Evolutionary conservation across 2,888 invertebrate species (phyloP), one percentile per base, ranked within the genome.

Genomic region (Agrotis puta): DNA sequence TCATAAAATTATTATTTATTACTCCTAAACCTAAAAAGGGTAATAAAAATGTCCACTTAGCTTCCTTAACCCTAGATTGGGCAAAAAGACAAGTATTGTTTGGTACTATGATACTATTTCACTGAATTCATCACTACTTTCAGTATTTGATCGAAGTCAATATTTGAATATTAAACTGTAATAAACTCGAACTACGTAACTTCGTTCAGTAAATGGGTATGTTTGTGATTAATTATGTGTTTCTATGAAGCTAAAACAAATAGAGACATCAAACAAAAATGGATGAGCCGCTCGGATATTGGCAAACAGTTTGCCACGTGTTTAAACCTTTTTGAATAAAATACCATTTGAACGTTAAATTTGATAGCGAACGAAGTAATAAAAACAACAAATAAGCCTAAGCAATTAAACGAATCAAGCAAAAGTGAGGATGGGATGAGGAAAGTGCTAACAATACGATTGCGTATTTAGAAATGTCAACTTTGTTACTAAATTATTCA

Each of bases 1-100:
- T 56, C 45, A 47, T 47, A 48, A 48, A 58, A 57, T 67, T 74
- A 39, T 67, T 62, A 67, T 68, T 62, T 73, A 73, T 67, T 51
- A 57, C 57, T 47, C 22, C 13, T 2, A n/a, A 73, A 0, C 9
- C 13, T 67, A 51, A 67, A 16, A 61, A 45, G 4, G 7, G 27
- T 20, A 64, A 24, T 74, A 74, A 75, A 74, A 74, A 45, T 47
- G 54, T 33, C 56, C 7, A 5, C 24, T 50, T 54, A 18, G 0
- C 3, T 20, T 39, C n/a, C 0, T 14, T 45, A 24, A 24, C 13
- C 54, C 33, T 39, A 18, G n/a, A 22, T 61, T 39, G 27, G 2
- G 13, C 2, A 22, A 27, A 54, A 53, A 39, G 9, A 14, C 16
- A 18, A 3, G 18, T 20, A 13, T 47, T 47, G 6, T 33, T 61